These are phyloP conservation scores for Drosophila mimetica DNA, from an alignment of 2,888 invertebrate genomes.

Conservation along the genomic window DNA sequence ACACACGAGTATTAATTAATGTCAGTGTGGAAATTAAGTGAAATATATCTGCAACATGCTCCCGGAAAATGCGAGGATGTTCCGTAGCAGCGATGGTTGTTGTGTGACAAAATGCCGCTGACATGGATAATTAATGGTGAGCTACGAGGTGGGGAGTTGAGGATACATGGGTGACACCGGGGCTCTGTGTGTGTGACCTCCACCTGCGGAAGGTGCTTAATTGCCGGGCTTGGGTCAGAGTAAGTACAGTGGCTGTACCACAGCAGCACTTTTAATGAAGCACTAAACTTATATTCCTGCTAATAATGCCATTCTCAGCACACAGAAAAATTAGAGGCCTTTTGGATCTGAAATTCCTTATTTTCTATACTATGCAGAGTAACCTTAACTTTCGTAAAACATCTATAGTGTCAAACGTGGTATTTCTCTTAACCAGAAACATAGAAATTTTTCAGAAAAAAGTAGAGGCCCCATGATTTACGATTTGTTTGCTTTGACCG, in stretches of 20 bases:
- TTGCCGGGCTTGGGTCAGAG: conserved; percentile 51
- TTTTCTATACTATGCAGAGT: no score
- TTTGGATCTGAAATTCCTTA: neutral
- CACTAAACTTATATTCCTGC: conserved; percentile 12
- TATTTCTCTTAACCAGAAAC: neutral
- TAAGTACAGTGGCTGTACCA: conserved; percentile 9
- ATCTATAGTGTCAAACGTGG: neutral
- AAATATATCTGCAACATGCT: conserved; percentile 73
- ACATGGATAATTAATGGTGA: conserved; percentile 78
- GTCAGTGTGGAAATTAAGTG: conserved; percentile 77
- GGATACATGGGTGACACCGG: conserved; percentile 16
- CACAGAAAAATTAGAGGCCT: neutral
- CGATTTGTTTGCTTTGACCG: conserved; percentile 9
- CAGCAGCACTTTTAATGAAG: conserved; percentile 22
- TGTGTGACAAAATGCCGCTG: conserved; percentile 77
- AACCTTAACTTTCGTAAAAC: neutral
- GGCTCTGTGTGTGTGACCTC: conserved; percentile 25
- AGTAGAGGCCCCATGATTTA: conserved; percentile 6
- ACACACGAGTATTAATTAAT: conserved; percentile 73
- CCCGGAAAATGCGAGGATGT: conserved; percentile 66
- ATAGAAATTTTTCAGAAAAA: neutral
- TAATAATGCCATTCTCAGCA: neutral
- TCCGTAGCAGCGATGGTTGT: conserved; percentile 22
- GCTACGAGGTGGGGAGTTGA: conserved; percentile 34
- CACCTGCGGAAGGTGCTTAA: conserved; percentile 48